These are phyloP conservation scores for Macrophya alboannulata DNA, from an alignment of 2,888 invertebrate species.

Conservation along the genomic window DNA sequence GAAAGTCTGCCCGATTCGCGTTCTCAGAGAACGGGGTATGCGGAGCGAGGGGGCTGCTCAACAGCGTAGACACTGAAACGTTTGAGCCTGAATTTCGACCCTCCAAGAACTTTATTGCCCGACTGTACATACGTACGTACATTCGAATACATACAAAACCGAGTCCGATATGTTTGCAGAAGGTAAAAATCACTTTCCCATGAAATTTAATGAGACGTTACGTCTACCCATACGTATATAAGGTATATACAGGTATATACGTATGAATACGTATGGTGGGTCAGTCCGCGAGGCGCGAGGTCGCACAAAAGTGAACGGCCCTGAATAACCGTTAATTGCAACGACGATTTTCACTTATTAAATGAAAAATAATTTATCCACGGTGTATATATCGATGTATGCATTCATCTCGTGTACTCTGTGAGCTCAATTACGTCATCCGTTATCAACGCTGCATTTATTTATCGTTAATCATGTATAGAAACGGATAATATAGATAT, in stretches of 20 bases:
- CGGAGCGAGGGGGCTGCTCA: too few relatives aligned
- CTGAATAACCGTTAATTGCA: conserved; percentile 41
- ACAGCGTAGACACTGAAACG: too few relatives aligned
- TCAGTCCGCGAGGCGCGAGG: conserved; percentile 28
- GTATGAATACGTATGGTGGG: conserved; percentile 20
- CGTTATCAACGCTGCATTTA: background rate
- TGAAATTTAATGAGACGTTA: conserved; percentile 54
- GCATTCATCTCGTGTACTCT: background rate
- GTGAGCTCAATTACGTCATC: conserved; percentile 15
- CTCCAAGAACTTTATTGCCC: too few relatives aligned
- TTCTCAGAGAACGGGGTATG: too few relatives aligned
- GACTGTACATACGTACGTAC: background rate
- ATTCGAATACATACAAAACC: background rate
- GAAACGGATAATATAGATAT: background rate
- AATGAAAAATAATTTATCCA: background rate
- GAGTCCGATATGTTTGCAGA: conserved; percentile 1
- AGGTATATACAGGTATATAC: background rate
- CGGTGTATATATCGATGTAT: background rate
- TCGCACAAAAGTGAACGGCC: conserved; percentile 42
- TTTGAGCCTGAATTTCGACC: too few relatives aligned
- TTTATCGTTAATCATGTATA: background rate
- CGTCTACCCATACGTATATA: conserved; percentile 19
- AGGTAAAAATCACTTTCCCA: conserved; percentile 48
- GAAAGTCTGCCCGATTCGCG: too few relatives aligned
- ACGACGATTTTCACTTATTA: conserved; percentile 19